Evolutionary conservation across 2,113 vertebrate genomes (phyloP).

Genomic region (Aptenodytes patagonicus): DNA sequence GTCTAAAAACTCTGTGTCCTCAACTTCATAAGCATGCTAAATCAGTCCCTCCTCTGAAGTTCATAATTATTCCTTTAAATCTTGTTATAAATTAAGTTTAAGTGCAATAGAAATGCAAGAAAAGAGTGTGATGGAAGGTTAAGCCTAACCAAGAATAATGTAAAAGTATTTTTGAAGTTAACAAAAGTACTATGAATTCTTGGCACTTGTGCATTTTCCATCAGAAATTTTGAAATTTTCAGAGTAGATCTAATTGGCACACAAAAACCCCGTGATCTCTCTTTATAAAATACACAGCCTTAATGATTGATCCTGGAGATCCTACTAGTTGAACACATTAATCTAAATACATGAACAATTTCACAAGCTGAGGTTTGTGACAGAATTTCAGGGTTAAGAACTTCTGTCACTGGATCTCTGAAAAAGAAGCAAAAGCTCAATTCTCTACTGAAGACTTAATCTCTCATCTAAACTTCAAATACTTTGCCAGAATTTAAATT

Average conservation of each 20-base stretch:
- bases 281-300: not conserved
- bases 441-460: not conserved
- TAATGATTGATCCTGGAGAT: not conserved
- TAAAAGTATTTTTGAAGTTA: not conserved
- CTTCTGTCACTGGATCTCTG: not conserved
- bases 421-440: not conserved
- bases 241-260: not conserved
- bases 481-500: not conserved
- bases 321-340: not conserved
- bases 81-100: not conserved
- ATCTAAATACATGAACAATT: not conserved
- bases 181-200: not conserved
- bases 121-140: not conserved
- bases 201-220: not conserved
- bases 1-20: not conserved
- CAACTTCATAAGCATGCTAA: not conserved
- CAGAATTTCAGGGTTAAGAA: not conserved
- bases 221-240: not conserved
- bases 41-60: not conserved
- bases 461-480: not conserved
- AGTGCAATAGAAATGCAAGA: not conserved
- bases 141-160: not conserved
- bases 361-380: not conserved
- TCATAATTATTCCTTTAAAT: not conserved
- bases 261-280: fast-evolving